Conservation (phyloP, 2,888 invertebrate genomes). For the Drosophila picticornis region DNA sequence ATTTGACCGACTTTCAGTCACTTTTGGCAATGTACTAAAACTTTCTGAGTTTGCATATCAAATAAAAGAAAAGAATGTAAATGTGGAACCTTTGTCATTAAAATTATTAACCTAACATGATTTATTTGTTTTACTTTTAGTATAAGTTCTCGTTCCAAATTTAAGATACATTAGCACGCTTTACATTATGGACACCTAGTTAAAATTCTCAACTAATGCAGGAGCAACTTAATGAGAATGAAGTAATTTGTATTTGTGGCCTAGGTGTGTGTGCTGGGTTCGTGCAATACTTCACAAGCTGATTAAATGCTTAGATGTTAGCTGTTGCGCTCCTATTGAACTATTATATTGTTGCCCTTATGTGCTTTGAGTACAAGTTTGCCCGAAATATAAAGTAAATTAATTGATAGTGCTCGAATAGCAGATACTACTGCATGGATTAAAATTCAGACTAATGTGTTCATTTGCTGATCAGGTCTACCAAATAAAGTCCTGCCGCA, state of each 20-base stretch:
- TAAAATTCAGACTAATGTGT: not conserved
- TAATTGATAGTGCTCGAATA: not conserved
- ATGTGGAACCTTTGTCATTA: not conserved
- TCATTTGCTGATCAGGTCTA: not conserved
- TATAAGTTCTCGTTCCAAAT: not conserved
- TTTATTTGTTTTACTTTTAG: not conserved
- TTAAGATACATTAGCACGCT: not conserved
- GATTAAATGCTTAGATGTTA: constrained; percentile 37
- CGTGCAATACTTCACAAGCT: constrained; percentile 17
- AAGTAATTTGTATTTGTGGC: not conserved
- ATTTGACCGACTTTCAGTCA: constrained; percentile 6
- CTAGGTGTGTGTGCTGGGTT: not conserved
- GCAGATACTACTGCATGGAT: not conserved
- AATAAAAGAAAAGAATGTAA: not conserved
- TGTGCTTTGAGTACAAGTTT: constrained; percentile 12
- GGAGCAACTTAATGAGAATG: not conserved
- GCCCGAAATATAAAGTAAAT: not conserved
- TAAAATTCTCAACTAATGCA: not conserved
- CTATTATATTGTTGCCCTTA: constrained; percentile 32
- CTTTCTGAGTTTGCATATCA: not conserved
- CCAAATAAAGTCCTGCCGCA: not conserved
- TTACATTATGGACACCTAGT: too few relatives aligned
- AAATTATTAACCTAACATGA: not conserved
- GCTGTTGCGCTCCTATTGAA: constrained; percentile 14
- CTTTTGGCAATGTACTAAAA: constrained; percentile 5